Percentiles rank a stretch among this genome's conserved stretches.
These are phyloP conservation scores for Pelobates cultripes DNA, from an alignment of 2,797 vertebrate genomes.

Conservation along the genomic window DNA sequence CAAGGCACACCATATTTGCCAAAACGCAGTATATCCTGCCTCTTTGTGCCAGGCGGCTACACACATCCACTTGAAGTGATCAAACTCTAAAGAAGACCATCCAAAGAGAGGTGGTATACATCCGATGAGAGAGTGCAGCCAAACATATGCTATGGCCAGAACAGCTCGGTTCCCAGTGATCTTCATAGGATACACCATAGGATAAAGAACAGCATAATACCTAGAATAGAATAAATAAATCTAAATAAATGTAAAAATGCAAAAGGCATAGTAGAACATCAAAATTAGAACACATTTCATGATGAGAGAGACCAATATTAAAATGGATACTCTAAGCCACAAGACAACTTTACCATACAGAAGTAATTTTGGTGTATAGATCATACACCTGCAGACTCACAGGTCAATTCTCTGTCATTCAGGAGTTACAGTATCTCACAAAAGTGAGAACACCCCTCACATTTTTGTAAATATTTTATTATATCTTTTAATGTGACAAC, in stretches of 20 bases:
- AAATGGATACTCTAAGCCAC: too few relatives aligned
- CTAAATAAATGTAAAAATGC: not conserved
- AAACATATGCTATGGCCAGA: constrained; percentile 89
- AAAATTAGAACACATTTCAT: too few relatives aligned
- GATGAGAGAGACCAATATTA: too few relatives aligned
- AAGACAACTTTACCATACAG: too few relatives aligned
- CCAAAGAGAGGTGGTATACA: constrained; percentile 95
- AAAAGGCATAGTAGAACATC: too few relatives aligned
- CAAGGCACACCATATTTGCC: constrained; percentile 92
- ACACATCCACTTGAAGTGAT: constrained; percentile 96
- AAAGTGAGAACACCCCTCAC: too few relatives aligned
- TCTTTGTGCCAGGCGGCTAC: constrained; percentile 93
- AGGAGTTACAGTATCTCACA: too few relatives aligned
- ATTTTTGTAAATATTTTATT: too few relatives aligned
- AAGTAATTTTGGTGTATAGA: too few relatives aligned
- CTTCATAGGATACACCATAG: constrained; percentile 99
- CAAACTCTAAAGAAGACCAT: constrained; percentile 94
- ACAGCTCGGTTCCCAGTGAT: constrained; percentile 93
- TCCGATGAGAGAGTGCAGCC: constrained; percentile 92
- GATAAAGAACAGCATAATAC: constrained; percentile 97
- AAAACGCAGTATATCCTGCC: constrained; percentile 88
- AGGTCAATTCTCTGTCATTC: too few relatives aligned
- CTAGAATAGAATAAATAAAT: constrained; percentile 63
- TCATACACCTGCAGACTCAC: too few relatives aligned
- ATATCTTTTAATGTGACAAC: too few relatives aligned